phyloP scores from a whole-genome alignment of 2,113 vertebrate genomes.

The Tachysurus vachellii region DNA sequence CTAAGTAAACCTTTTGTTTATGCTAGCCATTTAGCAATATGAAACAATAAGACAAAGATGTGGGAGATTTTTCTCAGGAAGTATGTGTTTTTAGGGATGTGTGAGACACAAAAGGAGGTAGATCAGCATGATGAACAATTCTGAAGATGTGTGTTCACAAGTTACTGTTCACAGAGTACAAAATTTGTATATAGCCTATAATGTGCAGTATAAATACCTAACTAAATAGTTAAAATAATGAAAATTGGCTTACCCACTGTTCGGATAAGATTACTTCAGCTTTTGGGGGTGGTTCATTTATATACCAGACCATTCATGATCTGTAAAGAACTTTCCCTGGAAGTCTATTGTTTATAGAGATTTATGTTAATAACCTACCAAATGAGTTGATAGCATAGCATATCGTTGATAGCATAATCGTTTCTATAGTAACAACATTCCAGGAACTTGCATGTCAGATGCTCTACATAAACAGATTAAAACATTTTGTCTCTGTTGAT shows the following conservation, averaged over 20 bases:
- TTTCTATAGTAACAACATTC: slow-evolving; percentile 2
- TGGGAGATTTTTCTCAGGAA: slow-evolving; percentile 6
- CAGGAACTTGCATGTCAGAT: not conserved
- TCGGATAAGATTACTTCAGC: not conserved
- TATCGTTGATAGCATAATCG: not conserved
- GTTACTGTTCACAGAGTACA: not conserved
- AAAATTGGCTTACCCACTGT: not conserved
- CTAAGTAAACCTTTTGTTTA: not conserved
- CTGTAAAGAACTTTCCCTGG: not conserved
- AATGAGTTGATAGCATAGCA: not conserved
- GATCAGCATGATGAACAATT: not conserved
- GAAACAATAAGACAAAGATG: slow-evolving; percentile 34
- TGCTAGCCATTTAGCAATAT: slow-evolving; percentile 30
- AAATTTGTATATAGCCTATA: not conserved
- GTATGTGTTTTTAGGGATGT: slow-evolving; percentile 11
- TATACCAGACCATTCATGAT: not conserved
- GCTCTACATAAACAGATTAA: not conserved
- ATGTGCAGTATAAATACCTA: too few relatives aligned
- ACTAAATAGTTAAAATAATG: not conserved
- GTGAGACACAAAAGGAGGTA: not conserved
- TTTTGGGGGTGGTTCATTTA: not conserved
- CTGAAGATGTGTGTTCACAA: not conserved
- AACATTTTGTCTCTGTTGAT: not conserved
- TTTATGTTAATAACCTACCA: not conserved
- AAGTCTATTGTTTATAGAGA: not conserved